These are phyloP conservation scores for Andrena hattorfiana DNA, from an alignment of 2,888 invertebrate species.

Conservation along the genomic window DNA sequence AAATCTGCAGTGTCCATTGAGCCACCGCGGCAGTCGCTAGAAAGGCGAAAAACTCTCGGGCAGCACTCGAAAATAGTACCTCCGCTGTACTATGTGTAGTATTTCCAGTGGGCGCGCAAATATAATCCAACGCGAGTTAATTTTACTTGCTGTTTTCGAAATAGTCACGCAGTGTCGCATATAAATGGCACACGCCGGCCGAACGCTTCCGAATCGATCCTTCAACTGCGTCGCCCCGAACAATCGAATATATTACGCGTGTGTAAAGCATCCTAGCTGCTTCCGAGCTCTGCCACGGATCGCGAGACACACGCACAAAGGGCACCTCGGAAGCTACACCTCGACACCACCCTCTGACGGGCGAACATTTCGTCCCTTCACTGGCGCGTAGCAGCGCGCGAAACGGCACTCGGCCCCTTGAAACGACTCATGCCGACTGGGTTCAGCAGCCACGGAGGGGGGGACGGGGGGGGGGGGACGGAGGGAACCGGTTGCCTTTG, in stretches of 20 bases:
- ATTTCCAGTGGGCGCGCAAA: constrained; percentile 23
- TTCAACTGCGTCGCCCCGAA: background rate
- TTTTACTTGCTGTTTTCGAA: constrained; percentile 47
- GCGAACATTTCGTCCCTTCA: background rate
- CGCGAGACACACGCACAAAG: constrained; percentile 1
- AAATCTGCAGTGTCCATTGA: constrained; percentile 8
- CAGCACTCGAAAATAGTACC: constrained; percentile 38
- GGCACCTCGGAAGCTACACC: background rate
- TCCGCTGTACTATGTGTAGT: constrained; percentile 10
- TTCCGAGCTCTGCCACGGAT: background rate
- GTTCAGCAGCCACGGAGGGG: background rate
- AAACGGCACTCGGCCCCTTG: background rate
- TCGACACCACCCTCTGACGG: background rate
- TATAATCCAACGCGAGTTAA: constrained; percentile 48
- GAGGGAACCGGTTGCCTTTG: background rate
- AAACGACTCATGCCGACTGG: background rate
- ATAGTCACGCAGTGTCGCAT: constrained; percentile 44
- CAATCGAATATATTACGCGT: background rate
- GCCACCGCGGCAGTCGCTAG: background rate
- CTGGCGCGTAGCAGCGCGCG: background rate
- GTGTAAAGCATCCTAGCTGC: background rate
- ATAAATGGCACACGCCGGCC: constrained; percentile 41
- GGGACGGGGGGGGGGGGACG: too few species aligned
- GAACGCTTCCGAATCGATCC: constrained; percentile 3
- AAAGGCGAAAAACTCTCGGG: constrained; percentile 9